These are phyloP conservation scores for Falcunculus frontatus DNA, from an alignment of 2,113 vertebrate genomes.

Conservation along the genomic window DNA sequence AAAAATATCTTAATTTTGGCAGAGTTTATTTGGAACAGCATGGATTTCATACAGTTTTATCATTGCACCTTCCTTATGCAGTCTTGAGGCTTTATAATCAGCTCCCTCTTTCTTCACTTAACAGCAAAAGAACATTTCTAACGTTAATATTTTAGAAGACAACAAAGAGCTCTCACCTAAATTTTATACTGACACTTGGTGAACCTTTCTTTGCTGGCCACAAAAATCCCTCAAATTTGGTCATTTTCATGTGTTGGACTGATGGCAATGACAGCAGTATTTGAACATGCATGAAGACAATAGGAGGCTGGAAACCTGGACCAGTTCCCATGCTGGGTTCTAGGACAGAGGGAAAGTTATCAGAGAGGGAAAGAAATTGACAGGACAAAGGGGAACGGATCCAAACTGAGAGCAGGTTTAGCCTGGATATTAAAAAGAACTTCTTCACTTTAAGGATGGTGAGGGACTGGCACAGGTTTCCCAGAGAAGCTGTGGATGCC, in stretches of 20 bases:
- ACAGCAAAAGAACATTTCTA: neutral
- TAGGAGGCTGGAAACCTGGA: neutral
- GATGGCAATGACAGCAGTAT: neutral
- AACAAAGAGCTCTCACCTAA: neutral
- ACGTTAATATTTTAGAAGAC: neutral
- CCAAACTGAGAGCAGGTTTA: neutral
- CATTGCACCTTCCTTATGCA: neutral
- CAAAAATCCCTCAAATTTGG: neutral
- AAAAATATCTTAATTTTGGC: neutral
- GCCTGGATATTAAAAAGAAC: neutral
- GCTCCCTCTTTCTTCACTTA: neutral
- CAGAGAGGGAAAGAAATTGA: neutral
- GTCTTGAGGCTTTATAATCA: neutral
- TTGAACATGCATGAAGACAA: neutral
- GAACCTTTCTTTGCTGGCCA: neutral
- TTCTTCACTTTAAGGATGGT: neutral
- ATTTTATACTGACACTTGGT: neutral
- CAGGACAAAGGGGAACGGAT: neutral
- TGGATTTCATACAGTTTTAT: neutral
- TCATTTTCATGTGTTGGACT: neutral
- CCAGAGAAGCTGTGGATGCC: neutral
- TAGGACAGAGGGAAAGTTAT: neutral
- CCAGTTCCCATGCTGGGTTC: neutral
- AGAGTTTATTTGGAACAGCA: neutral
- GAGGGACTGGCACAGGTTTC: accelerated